These are phyloP conservation scores for Sinhomidia bicolor DNA, from an alignment of 2,888 invertebrate species.

Conservation along the genomic window DNA sequence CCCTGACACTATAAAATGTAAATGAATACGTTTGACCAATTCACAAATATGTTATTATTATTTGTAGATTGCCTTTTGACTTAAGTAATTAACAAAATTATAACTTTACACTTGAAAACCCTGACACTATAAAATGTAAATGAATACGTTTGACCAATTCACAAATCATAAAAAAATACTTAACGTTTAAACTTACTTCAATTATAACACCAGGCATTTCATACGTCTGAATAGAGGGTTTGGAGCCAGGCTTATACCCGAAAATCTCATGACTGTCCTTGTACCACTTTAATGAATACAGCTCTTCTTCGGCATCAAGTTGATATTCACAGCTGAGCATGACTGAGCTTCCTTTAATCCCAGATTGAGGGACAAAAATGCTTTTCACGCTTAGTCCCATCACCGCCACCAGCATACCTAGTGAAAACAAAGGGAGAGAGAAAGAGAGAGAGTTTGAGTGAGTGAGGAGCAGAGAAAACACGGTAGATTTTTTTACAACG, in stretches of 20 bases:
- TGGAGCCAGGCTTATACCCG: constrained; percentile 59
- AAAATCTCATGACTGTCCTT: constrained; percentile 69
- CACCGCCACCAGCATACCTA: constrained; percentile 73
- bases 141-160: too few relatives aligned
- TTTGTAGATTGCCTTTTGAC: too few relatives aligned
- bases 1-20: too few relatives aligned
- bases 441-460: neutral
- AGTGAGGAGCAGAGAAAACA: too few relatives aligned
- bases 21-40: too few relatives aligned
- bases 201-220: constrained; percentile 69
- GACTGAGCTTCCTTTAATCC: constrained; percentile 64
- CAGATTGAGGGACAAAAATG: constrained; percentile 71
- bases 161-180: too few relatives aligned
- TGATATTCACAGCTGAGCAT: constrained; percentile 68
- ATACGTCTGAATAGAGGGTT: too few relatives aligned
- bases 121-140: too few relatives aligned
- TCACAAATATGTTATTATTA: too few relatives aligned
- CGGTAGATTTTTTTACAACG: neutral
- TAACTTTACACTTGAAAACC: too few relatives aligned
- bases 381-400: constrained; percentile 69
- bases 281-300: constrained; percentile 67
- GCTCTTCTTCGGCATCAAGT: constrained; percentile 49
- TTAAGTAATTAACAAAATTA: too few relatives aligned
- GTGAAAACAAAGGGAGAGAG: neutral
- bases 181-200: constrained; percentile 70